Evolutionary conservation across 2,888 invertebrate species (phyloP).

Genomic region (Hyposoter didymator): DNA sequence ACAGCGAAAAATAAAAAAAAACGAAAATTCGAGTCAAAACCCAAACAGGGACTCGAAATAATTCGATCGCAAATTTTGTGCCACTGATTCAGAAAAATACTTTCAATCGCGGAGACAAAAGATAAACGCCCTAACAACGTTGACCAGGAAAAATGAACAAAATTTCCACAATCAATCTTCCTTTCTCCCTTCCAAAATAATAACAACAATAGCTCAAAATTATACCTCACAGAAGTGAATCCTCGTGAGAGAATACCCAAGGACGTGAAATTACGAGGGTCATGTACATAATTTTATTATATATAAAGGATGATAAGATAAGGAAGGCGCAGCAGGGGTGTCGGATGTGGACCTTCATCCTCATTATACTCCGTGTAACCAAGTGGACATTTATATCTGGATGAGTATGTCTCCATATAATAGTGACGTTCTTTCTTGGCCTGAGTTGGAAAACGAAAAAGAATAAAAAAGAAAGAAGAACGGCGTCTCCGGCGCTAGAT

Average conservation of each 20-base stretch:
- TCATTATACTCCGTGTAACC: slow-evolving; percentile 11
- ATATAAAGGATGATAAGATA: slow-evolving; percentile 53
- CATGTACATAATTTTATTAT: slow-evolving; percentile 39
- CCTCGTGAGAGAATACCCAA: slow-evolving; percentile 33
- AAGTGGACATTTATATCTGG: background rate
- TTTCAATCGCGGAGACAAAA: background rate
- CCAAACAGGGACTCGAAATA: background rate
- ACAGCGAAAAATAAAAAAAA: background rate
- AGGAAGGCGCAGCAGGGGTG: background rate
- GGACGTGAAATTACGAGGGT: slow-evolving; percentile 13
- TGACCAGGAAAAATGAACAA: background rate
- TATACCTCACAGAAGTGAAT: background rate
- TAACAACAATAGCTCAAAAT: background rate
- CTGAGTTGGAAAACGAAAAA: slow-evolving; percentile 46
- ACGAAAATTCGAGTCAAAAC: background rate
- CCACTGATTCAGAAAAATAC: background rate
- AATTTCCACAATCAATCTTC: slow-evolving; percentile 3
- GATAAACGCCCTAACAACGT: background rate
- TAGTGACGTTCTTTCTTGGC: slow-evolving; percentile 49
- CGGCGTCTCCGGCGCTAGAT: slow-evolving; percentile 73
- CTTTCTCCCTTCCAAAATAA: background rate
- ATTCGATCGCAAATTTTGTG: background rate
- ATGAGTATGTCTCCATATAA: slow-evolving; percentile 4
- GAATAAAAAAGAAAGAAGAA: slow-evolving; percentile 53
- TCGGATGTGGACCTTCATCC: slow-evolving; percentile 19